phyloP scores from a whole-genome alignment of 2,888 invertebrate species.

The Coronaproctus castanopsis region DNA sequence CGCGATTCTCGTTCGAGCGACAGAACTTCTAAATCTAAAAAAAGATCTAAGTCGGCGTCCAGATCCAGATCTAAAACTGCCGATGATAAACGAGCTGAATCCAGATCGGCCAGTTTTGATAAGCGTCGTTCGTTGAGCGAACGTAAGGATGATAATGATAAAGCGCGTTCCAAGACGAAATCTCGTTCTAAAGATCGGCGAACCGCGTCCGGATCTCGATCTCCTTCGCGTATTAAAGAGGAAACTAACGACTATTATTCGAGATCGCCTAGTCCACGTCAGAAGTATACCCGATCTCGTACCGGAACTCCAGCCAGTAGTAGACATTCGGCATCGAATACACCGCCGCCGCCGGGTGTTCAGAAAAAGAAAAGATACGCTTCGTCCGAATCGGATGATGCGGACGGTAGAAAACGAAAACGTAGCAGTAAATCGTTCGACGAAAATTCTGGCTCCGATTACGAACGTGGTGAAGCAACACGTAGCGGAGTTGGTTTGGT shows the following conservation, averaged over 20 bases:
- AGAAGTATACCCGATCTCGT: not conserved
- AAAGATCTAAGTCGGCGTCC: constrained; percentile 5
- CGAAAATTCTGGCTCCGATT: too few species aligned
- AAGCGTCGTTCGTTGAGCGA: not conserved
- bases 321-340: not conserved
- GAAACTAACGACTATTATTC: not conserved
- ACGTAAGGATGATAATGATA: not conserved
- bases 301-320: not conserved
- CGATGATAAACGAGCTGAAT: not conserved
- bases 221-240: not conserved
- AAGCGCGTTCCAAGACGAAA: not conserved
- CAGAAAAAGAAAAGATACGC: not conserved
- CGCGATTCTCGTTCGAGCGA: not conserved
- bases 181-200: not conserved
- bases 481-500: too few species aligned
- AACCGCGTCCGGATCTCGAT: not conserved
- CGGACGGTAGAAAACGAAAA: too few species aligned
- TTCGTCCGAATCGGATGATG: not conserved
- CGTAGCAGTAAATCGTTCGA: too few species aligned
- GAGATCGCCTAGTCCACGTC: not conserved
- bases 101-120: not conserved
- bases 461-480: too few species aligned
- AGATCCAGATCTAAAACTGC: not conserved
- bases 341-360: not conserved
- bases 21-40: not conserved